phyloP scores from a whole-genome alignment of 2,888 invertebrate species.

The Exephanes ischioxanthus region DNA sequence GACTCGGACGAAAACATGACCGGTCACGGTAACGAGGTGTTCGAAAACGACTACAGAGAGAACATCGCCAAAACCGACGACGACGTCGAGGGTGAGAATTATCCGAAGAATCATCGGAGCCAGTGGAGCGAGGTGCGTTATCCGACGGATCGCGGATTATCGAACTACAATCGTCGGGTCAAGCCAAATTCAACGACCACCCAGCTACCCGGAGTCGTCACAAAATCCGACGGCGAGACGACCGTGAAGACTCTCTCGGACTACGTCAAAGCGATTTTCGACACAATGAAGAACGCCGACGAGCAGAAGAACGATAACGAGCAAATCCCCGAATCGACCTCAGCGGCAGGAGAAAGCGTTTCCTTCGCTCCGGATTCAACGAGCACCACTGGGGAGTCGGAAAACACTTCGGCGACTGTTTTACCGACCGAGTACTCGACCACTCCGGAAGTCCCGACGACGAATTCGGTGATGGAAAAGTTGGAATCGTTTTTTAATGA shows the following conservation, averaged over 20 bases:
- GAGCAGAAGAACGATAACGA: constrained; percentile 67
- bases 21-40: constrained; percentile 70
- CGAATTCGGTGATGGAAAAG: constrained; percentile 13
- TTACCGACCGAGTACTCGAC: constrained; percentile 32
- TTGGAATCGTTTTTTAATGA: not conserved
- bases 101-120: constrained; percentile 81
- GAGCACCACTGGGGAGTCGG: not conserved
- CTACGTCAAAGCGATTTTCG: constrained; percentile 82
- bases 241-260: constrained; percentile 77
- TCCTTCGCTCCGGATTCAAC: constrained; percentile 24
- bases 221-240: constrained; percentile 64
- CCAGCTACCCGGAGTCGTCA: constrained; percentile 66
- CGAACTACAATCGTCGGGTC: constrained; percentile 55
- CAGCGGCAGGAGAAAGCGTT: constrained; percentile 9
- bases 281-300: constrained; percentile 81
- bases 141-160: constrained; percentile 69
- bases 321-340: constrained; percentile 53
- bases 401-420: constrained; percentile 26
- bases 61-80: constrained; percentile 74
- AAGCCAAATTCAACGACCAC: constrained; percentile 53
- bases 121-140: constrained; percentile 82
- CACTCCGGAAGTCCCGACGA: constrained; percentile 10
- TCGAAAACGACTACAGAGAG: constrained; percentile 39
- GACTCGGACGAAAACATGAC: constrained; percentile 75
- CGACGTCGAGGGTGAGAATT: constrained; percentile 77